Evolutionary conservation across 2,888 invertebrate genomes (phyloP).

Genomic region (Apamea anceps): DNA sequence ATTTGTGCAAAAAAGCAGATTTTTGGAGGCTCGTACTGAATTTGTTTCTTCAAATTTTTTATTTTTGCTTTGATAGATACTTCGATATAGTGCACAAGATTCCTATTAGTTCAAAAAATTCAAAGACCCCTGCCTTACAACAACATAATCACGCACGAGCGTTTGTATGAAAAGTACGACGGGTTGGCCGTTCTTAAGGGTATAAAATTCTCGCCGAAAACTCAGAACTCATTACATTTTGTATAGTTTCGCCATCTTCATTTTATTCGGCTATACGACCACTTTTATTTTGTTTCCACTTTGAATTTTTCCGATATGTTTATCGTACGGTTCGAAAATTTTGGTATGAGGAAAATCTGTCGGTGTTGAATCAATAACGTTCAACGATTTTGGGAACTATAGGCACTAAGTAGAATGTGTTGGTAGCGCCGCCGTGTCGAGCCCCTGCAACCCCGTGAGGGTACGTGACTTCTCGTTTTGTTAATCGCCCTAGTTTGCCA

Average conservation of each 20-base stretch:
- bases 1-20: too few species aligned
- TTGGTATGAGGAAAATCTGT: constrained; percentile 16
- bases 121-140: too few species aligned
- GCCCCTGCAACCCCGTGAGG: not conserved
- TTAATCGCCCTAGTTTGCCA: constrained; percentile 46
- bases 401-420: constrained; percentile 16
- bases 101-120: too few species aligned
- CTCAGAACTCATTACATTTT: constrained; percentile 67
- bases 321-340: constrained; percentile 9
- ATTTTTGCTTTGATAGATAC: too few species aligned
- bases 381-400: constrained; percentile 19
- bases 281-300: constrained; percentile 67
- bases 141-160: too few species aligned
- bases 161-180: too few species aligned
- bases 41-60: too few species aligned
- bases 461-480: constrained; percentile 51
- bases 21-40: too few species aligned
- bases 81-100: too few species aligned
- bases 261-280: constrained; percentile 63
- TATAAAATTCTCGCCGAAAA: constrained; percentile 55
- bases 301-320: constrained; percentile 42
- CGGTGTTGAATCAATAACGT: constrained; percentile 26
- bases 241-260: constrained; percentile 57
- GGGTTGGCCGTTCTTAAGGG: too few species aligned
- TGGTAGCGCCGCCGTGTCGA: constrained; percentile 5